Percentiles rank a stretch among this genome's conserved stretches.
Conservation (phyloP, 1,140 invertebrate species). For the Spodoptera litura region DNA sequence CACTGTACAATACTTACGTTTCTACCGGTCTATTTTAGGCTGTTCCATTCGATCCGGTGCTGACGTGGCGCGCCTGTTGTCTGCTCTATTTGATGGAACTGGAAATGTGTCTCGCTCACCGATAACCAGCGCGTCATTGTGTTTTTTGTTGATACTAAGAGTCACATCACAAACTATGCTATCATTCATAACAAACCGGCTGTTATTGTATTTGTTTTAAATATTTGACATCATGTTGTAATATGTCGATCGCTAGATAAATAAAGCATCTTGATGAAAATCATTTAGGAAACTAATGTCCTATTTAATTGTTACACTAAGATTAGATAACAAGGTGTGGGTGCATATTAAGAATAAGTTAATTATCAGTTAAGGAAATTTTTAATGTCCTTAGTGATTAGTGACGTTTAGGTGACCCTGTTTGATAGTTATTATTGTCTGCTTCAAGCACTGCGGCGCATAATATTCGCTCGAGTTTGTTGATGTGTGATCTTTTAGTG, state of each 20-base stretch:
- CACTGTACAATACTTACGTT: conserved; percentile 51
- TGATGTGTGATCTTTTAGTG: conserved; percentile 44
- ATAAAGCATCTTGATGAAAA: conserved; percentile 19
- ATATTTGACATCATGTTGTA: conserved; percentile 41
- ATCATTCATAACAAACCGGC: conserved; percentile 46
- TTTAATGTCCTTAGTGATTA: conserved; percentile 63
- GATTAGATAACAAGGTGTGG: conserved; percentile 47
- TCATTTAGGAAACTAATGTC: conserved; percentile 12
- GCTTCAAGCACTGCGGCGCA: conserved; percentile 11
- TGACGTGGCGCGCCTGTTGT: conserved; percentile 51
- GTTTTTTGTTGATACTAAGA: conserved; percentile 42
- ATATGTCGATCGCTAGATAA: conserved; percentile 1
- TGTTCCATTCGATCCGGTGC: conserved; percentile 50
- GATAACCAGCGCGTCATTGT: conserved; percentile 37
- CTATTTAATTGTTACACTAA: conserved; percentile 17
- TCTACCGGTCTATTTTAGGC: conserved; percentile 56
- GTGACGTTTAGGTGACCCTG: conserved; percentile 55
- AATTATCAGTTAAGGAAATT: conserved; percentile 71
- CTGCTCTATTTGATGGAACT: conserved; percentile 53
- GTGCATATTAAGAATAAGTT: conserved; percentile 30
- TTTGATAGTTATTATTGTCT: conserved; percentile 34
- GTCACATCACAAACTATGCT: conserved; percentile 41
- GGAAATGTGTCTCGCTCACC: conserved; percentile 26
- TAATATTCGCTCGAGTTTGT: conserved; percentile 23
- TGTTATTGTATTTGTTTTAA: conserved; percentile 45